phyloP scores from a whole-genome alignment of 2,113 vertebrate genomes.

The Girardinichthys multiradiatus region DNA sequence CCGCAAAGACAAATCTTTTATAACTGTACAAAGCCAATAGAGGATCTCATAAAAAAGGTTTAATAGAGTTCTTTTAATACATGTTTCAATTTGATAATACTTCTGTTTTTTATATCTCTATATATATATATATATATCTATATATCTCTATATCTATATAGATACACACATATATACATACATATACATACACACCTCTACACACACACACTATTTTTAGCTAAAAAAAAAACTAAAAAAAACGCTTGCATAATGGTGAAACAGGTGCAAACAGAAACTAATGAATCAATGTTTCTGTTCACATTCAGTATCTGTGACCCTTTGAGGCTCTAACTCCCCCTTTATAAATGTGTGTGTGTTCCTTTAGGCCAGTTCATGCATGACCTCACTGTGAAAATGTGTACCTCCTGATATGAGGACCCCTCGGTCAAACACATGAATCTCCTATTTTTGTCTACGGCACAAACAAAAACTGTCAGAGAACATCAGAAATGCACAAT shows the following conservation, averaged over 20 bases:
- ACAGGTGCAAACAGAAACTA: constrained; percentile 63
- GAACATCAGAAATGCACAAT: constrained; percentile 57
- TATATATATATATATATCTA: too few species aligned
- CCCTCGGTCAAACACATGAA: constrained; percentile 61
- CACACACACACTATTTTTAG: background rate
- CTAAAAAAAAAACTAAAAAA: background rate
- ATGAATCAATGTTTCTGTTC: constrained; percentile 40
- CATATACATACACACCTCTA: too few species aligned
- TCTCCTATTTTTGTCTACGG: constrained; percentile 65
- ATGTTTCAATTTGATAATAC: background rate
- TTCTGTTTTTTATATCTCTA: too few species aligned
- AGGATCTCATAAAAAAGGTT: background rate
- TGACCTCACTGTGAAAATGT: constrained; percentile 75
- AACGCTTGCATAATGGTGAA: constrained; percentile 5
- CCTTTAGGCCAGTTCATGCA: constrained; percentile 58
- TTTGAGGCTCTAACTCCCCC: constrained; percentile 25
- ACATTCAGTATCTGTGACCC: constrained; percentile 40
- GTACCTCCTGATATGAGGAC: constrained; percentile 64
- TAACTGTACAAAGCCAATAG: background rate
- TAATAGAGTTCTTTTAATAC: background rate
- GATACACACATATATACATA: too few species aligned
- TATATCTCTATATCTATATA: too few species aligned
- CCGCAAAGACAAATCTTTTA: background rate
- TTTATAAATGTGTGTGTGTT: constrained; percentile 40
- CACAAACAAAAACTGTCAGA: constrained; percentile 71